A percentile compares a stretch with the other conserved stretches of the same genome.
These are phyloP conservation scores for Macroramphosus scolopax DNA, from an alignment of 2,797 vertebrate genomes.

Conservation along the genomic window DNA sequence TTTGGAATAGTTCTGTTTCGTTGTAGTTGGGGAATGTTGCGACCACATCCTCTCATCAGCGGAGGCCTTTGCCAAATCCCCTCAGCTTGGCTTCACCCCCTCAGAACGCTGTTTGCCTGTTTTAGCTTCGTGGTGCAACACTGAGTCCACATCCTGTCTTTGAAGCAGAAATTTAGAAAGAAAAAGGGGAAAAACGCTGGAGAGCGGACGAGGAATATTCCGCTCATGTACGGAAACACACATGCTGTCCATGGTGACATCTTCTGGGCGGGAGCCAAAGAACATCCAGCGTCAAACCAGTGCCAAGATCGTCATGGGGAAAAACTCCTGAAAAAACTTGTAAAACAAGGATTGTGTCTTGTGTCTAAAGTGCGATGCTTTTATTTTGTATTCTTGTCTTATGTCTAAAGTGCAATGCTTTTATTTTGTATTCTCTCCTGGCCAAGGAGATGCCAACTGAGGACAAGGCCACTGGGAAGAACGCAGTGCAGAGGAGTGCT, in stretches of 20 bases:
- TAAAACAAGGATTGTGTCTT: too few relatives aligned
- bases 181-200: too few relatives aligned
- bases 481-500: conserved; percentile 49
- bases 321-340: too few relatives aligned
- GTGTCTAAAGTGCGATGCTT: too few relatives aligned
- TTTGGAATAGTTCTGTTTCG: conserved; percentile 22
- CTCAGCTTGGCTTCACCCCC: too few relatives aligned
- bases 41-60: conserved; percentile 44
- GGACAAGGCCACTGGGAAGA: conserved; percentile 60
- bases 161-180: conserved; percentile 8
- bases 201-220: conserved; percentile 16
- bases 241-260: conserved; percentile 23
- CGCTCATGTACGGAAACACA: conserved; percentile 4
- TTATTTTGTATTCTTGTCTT: too few relatives aligned
- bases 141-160: conserved; percentile 53
- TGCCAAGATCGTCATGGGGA: conserved; percentile 41
- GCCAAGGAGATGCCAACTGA: conserved; percentile 66
- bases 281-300: conserved; percentile 23
- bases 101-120: too few relatives aligned
- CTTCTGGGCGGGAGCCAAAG: conserved; percentile 22
- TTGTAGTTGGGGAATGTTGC: conserved; percentile 17
- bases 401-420: too few relatives aligned
- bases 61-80: conserved; percentile 19
- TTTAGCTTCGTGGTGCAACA: too few relatives aligned
- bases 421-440: too few relatives aligned